A percentile compares a stretch with the other conserved stretches of the same genome.
Conservation (phyloP, 2,888 invertebrate genomes). For the Hyposoter dolosus region DNA sequence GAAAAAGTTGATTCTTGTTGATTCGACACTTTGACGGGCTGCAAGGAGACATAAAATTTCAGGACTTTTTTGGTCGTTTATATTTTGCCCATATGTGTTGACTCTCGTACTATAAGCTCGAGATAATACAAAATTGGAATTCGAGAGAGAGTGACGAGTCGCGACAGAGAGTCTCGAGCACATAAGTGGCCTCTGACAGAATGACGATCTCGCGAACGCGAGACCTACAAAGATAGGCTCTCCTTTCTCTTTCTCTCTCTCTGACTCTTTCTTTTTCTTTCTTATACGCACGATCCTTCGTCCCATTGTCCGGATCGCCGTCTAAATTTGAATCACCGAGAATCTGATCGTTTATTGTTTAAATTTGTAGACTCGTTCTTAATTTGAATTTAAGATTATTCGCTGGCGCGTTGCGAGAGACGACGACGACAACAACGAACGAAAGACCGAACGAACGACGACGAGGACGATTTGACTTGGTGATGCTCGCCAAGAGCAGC, state of each 20-base stretch:
- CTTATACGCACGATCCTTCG: constrained; percentile 60
- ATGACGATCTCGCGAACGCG: constrained; percentile 52
- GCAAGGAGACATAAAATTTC: neutral
- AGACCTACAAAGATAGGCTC: constrained; percentile 44
- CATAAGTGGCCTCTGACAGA: constrained; percentile 60
- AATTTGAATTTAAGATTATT: constrained; percentile 84
- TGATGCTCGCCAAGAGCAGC: constrained; percentile 79
- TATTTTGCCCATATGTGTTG: neutral
- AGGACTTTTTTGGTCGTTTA: neutral
- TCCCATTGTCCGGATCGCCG: constrained; percentile 80
- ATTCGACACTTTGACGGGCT: neutral
- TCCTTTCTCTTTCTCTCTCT: constrained; percentile 43
- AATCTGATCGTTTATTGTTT: constrained; percentile 84
- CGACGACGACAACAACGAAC: constrained; percentile 68
- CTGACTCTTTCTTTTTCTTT: constrained; percentile 54
- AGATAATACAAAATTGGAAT: constrained; percentile 31
- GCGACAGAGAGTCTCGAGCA: constrained; percentile 40
- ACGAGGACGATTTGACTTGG: constrained; percentile 81
- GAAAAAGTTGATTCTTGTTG: too few species aligned
- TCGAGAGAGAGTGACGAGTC: constrained; percentile 47
- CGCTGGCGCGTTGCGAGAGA: constrained; percentile 82
- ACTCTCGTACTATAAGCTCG: neutral
- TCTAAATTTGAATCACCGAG: constrained; percentile 83
- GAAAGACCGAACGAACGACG: constrained; percentile 52
- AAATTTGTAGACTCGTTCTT: constrained; percentile 83